A percentile compares a stretch with the other conserved stretches of the same genome.
Evolutionary conservation across 2,797 vertebrate species (phyloP).

Genomic region (Sphaeramia orbicularis): DNA sequence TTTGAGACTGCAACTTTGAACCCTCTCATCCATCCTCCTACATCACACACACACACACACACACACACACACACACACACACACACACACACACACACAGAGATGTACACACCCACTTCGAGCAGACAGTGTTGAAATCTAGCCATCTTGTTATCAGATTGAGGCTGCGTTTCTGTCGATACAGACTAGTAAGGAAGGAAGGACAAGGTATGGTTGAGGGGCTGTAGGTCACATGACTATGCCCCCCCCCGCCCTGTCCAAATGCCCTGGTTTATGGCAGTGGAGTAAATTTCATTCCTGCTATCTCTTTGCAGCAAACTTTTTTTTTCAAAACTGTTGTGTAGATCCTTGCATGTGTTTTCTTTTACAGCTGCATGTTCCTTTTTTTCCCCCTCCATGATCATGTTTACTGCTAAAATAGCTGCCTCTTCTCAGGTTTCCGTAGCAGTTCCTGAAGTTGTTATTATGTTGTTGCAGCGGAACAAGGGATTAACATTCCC

Average conservation of each 20-base stretch:
- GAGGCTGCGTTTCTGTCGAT: conserved; percentile 33
- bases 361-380: neutral
- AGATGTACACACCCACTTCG: neutral
- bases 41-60: conserved; percentile 3
- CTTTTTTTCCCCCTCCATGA: conserved; percentile 13
- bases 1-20: conserved; percentile 31
- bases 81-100: conserved; percentile 15
- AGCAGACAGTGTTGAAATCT: conserved; percentile 50
- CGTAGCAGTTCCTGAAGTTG: conserved; percentile 50
- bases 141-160: conserved; percentile 44
- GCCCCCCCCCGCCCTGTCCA: neutral
- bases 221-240: conserved; percentile 42
- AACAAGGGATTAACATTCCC: conserved; percentile 78
- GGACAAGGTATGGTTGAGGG: conserved; percentile 13
- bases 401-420: conserved; percentile 34
- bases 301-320: conserved; percentile 3
- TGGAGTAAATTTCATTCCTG: conserved; percentile 14
- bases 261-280: neutral
- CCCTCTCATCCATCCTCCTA: conserved; percentile 8
- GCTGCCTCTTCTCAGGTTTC: conserved; percentile 37
- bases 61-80: conserved; percentile 1
- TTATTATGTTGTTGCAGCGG: conserved; percentile 60
- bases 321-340: neutral
- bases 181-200: conserved; percentile 18
- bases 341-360: neutral